Evolutionary conservation across 2,113 vertebrate genomes (phyloP), one percentile per base, ranked within the genome.

Genomic region (Dromaius novaehollandiae): DNA sequence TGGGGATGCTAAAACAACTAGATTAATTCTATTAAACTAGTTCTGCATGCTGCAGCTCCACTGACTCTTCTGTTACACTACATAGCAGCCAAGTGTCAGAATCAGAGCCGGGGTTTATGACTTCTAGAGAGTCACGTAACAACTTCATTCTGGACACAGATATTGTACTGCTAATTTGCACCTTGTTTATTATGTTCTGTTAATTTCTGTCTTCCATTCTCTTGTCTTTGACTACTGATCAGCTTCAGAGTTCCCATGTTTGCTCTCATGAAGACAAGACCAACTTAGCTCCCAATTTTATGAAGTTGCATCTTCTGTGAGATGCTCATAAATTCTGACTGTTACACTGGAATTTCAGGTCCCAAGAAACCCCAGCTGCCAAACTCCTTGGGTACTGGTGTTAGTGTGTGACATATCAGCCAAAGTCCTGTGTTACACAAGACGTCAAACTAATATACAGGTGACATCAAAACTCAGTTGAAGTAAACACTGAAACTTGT

Each of bases 101-200:
- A 9, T 1, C 60, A n/a, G 38, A 32, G 34, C 15, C 1, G 2
- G 48, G 26, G 38, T 20, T 65, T 68, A 4, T 4, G 24, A 9
- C 12, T 82, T 25, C 44, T 70, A 64, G 42, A 48, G 18, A 60
- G 9, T 28, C 58, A 9, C 1, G 5, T 13, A 65, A 7, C 18
- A 68, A 1, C 26, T 50, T 53, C 68, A 55, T 16, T 3, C 53
- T 65, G 71, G 65, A 36, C 58, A 13, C 7, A 61, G 9, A 38
- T 50, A 51, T 1, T 61, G 64, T 44, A 20, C 74, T 89, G 82
- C 74, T n/a, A 7, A 71, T 21, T 20, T 32, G 16, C 20, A 53
- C 36, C 46, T 65, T 65, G 53, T 11, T 50, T 17, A 10, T 12
- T 36, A 32, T 3, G 9, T 17, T 81, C 42, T 63, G 40, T 60